Evolutionary conservation across 1,140 invertebrate species (phyloP).

Genomic region (Bombus ignitus): DNA sequence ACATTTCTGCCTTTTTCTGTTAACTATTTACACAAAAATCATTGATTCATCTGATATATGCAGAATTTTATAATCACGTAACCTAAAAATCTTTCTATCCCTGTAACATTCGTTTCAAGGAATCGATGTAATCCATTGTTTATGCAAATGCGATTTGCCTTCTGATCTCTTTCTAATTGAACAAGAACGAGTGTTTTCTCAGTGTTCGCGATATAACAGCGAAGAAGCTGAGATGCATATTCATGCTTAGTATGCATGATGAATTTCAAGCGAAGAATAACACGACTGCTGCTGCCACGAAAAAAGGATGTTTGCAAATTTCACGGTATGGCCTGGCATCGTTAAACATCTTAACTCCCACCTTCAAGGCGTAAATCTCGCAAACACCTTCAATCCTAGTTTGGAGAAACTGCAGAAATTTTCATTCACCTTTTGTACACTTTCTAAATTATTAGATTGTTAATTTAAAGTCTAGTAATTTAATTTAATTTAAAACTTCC

Average conservation of each 20-base stretch:
- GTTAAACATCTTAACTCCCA: neutral
- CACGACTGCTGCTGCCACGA: neutral
- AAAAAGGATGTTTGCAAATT: constrained; percentile 1
- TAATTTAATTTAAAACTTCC: too few species aligned
- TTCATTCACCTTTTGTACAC: too few species aligned
- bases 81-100: neutral
- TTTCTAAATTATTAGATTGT: too few species aligned
- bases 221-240: constrained; percentile 16
- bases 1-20: too few species aligned
- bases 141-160: neutral
- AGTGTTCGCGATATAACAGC: neutral
- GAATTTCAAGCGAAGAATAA: neutral
- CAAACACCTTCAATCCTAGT: too few species aligned
- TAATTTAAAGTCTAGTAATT: too few species aligned
- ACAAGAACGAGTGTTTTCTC: constrained; percentile 19
- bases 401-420: too few species aligned
- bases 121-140: neutral
- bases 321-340: neutral
- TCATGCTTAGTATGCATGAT: constrained; percentile 15
- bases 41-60: too few species aligned
- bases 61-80: too few species aligned
- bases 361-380: neutral
- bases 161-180: constrained; percentile 11
- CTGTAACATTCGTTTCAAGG: neutral
- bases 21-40: too few species aligned